Evolutionary conservation across 1,140 invertebrate genomes (phyloP), one percentile per base, ranked within the genome.

Genomic region (Sminthurinus signatus): DNA sequence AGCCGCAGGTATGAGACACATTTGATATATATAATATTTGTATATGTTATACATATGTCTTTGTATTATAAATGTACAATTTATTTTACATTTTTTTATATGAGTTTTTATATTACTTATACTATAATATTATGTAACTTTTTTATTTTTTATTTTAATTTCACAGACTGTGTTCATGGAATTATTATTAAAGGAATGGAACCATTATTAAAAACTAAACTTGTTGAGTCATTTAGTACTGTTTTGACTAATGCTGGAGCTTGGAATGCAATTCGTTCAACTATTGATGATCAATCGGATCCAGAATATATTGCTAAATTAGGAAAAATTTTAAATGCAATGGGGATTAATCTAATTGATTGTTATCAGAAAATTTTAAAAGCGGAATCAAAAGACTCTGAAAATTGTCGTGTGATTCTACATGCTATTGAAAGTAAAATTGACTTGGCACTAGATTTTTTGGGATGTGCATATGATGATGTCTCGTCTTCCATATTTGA

Each of bases 101-200:
- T n/a, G n/a, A n/a, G n/a, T n/a, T n/a, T n/a, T n/a, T n/a, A n/a
- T n/a, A n/a, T n/a, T n/a, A n/a, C n/a, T n/a, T n/a, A n/a, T n/a
- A n/a, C n/a, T n/a, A n/a, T n/a, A n/a, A n/a, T n/a, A n/a, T n/a
- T n/a, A n/a, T n/a, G n/a, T n/a, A n/a, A n/a, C n/a, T n/a, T n/a
- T n/a, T n/a, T n/a, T n/a, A n/a, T n/a, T n/a, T n/a, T n/a, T n/a
- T n/a, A n/a, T n/a, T n/a, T n/a, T n/a, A n/a, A n/a, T n/a, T n/a
- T n/a, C n/a, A n/a, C n/a, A n/a, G 81, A 83, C 67, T 83, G 81
- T 70, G 78, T 84, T 54, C 73, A 77, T 66, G 80, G 81, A 59
- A 80, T 84, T 32, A 75, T 83, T 27, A 75, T 73, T 32, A 84
- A 84, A 73, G 82, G 82, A 44, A 84, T 84, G 82, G 82, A 84